Evolutionary conservation across 2,888 invertebrate genomes (phyloP).

Genomic region (Rhopalosiphum nymphaeae): DNA sequence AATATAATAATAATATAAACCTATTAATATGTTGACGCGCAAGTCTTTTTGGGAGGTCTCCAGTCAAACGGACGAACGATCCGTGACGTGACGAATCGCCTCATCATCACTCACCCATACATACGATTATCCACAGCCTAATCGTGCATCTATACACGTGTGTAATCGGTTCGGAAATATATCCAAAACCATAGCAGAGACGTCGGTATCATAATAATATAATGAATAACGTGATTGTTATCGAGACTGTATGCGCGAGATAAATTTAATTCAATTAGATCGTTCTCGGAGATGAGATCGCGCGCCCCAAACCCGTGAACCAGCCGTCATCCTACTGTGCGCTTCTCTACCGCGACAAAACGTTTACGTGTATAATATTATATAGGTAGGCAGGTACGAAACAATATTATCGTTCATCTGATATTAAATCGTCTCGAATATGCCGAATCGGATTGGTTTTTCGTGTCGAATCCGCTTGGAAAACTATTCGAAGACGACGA

Average conservation of each 20-base stretch:
- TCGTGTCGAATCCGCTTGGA: neutral
- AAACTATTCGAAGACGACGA: neutral
- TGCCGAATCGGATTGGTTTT: neutral
- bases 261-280: neutral
- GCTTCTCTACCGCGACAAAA: neutral
- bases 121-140: slow-evolving; percentile 50
- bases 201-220: neutral
- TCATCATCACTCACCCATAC: slow-evolving; percentile 19
- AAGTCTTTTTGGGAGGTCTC: slow-evolving; percentile 40
- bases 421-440: neutral
- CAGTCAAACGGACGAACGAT: slow-evolving; percentile 21
- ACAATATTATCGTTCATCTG: neutral
- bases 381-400: neutral
- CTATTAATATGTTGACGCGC: slow-evolving; percentile 41
- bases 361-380: neutral
- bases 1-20: slow-evolving; percentile 31
- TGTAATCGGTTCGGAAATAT: slow-evolving; percentile 28
- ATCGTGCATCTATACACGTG: neutral
- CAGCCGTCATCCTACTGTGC: neutral
- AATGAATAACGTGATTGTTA: neutral
- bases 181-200: neutral
- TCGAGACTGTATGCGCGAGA: neutral
- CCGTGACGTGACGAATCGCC: slow-evolving; percentile 56
- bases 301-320: neutral
- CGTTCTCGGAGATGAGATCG: neutral